Evolutionary conservation across 2,888 invertebrate genomes (phyloP).

Genomic region (Agrotis exclamationis): DNA sequence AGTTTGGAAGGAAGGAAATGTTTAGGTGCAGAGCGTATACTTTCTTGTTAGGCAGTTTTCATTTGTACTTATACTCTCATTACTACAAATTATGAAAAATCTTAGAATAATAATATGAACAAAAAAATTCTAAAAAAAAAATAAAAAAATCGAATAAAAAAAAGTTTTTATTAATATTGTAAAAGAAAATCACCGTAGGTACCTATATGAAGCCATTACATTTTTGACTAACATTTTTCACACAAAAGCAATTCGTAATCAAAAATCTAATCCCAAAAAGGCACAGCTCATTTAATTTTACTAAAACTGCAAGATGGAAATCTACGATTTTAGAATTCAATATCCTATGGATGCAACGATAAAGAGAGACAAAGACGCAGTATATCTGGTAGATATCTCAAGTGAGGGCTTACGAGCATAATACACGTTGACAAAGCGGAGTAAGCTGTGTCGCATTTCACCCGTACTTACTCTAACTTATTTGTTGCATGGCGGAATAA

Average conservation of each 20-base stretch:
- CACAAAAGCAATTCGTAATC: not conserved
- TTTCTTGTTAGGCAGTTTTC: too few species aligned
- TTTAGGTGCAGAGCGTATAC: too few species aligned
- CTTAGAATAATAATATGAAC: too few species aligned
- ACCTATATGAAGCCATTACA: too few species aligned
- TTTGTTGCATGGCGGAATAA: slow-evolving; percentile 60
- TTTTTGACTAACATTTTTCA: not conserved
- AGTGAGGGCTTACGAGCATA: slow-evolving; percentile 72
- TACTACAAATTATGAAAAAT: too few species aligned
- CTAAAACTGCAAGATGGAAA: not conserved
- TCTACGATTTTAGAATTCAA: slow-evolving; percentile 24
- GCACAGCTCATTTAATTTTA: not conserved
- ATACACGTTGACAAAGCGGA: slow-evolving; percentile 74
- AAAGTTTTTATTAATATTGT: too few species aligned
- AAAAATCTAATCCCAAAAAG: not conserved
- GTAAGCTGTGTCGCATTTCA: slow-evolving; percentile 67
- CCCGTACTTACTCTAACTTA: slow-evolving; percentile 68
- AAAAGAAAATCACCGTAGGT: too few species aligned
- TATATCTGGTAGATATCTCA: slow-evolving; percentile 68
- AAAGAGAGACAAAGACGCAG: slow-evolving; percentile 64
- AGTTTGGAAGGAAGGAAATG: not conserved
- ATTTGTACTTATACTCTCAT: too few species aligned
- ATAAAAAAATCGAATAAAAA: too few species aligned
- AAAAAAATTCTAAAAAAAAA: too few species aligned
- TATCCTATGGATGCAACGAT: slow-evolving; percentile 45